Conservation (phyloP, 2,797 vertebrate species). For the Clarias laeviceps region DNA sequence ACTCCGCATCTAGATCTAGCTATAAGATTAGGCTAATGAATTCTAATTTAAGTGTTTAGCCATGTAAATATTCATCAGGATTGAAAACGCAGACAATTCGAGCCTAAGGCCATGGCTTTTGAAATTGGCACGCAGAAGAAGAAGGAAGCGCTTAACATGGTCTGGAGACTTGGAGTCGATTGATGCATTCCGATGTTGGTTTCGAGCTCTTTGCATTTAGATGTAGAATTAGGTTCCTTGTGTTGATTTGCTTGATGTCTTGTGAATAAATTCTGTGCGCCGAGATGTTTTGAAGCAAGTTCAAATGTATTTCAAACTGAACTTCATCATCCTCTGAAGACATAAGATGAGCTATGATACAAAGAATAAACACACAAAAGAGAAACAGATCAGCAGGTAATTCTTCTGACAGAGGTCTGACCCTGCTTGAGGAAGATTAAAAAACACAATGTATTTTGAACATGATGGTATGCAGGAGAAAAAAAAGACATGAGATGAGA, state of each 20-base stretch:
- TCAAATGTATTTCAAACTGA: constrained; percentile 23
- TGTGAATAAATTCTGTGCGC: background rate
- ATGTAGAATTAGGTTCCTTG: background rate
- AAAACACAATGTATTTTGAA: constrained; percentile 21
- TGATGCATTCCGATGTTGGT: constrained; percentile 19
- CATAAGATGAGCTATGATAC: constrained; percentile 3
- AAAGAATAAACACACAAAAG: constrained; percentile 27
- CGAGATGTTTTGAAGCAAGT: constrained; percentile 5
- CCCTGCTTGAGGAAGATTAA: constrained; percentile 38
- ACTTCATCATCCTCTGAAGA: constrained; percentile 16
- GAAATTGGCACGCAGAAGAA: constrained; percentile 55
- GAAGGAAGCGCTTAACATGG: background rate
- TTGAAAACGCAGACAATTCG: constrained; percentile 74
- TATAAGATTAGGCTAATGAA: constrained; percentile 80
- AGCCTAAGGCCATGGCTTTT: constrained; percentile 71
- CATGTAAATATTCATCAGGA: constrained; percentile 81
- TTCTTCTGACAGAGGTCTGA: constrained; percentile 40
- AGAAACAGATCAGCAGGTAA: constrained; percentile 49
- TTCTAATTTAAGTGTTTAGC: constrained; percentile 81
- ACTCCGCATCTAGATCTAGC: constrained; percentile 78
- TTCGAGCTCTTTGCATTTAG: constrained; percentile 34
- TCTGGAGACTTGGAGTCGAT: constrained; percentile 45
- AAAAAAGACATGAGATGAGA: constrained; percentile 17
- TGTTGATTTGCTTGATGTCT: background rate
- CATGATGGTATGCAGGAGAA: background rate